These are phyloP conservation scores for Notothenia rossii DNA, from an alignment of 2,113 vertebrate species.

Conservation along the genomic window DNA sequence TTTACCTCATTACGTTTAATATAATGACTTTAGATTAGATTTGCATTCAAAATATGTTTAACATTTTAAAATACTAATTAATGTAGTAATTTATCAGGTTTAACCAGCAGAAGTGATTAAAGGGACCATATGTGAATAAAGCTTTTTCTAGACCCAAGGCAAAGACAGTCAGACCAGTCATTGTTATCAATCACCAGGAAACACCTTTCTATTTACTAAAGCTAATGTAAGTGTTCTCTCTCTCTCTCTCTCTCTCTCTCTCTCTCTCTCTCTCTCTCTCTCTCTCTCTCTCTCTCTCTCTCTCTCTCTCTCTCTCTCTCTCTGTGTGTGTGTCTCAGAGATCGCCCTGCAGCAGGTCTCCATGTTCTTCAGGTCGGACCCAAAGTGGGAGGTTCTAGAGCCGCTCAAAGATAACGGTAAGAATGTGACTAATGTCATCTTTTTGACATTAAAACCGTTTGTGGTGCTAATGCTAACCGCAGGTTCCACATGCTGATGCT, in stretches of 20 bases:
- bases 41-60: background rate
- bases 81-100: too few relatives aligned
- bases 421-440: constrained; percentile 26
- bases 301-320: background rate
- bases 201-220: background rate
- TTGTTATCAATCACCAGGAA: too few relatives aligned
- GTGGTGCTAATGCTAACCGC: background rate
- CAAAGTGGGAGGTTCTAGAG: constrained; percentile 96
- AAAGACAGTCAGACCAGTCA: background rate
- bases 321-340: constrained; percentile 80
- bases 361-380: constrained; percentile 99
- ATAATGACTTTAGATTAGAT: background rate
- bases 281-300: too few relatives aligned
- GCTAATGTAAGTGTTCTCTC: background rate
- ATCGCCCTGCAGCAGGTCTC: constrained; percentile 98
- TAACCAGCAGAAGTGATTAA: background rate
- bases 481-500: background rate
- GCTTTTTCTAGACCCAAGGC: background rate
- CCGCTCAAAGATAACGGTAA: constrained; percentile 96
- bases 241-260: too few relatives aligned
- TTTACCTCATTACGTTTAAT: background rate
- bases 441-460: background rate
- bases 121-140: too few relatives aligned
- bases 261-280: too few relatives aligned
- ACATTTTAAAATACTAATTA: background rate